Evolutionary conservation across 2,113 vertebrate species (phyloP), one percentile per base, ranked within the genome.

Genomic region (Elephas maximus): DNA sequence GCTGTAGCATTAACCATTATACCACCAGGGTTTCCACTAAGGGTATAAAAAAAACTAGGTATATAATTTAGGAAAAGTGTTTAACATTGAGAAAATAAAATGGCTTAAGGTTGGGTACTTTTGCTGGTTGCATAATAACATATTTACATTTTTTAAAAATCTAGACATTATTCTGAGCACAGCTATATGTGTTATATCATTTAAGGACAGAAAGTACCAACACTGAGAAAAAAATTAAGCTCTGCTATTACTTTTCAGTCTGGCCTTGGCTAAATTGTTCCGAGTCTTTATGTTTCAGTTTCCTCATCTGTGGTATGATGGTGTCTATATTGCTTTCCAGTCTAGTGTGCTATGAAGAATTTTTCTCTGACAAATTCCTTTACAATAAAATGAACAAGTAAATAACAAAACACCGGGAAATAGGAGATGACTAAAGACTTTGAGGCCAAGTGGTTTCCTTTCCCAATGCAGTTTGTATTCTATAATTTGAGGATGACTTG

Each of bases 341-440:
- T 23, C 3, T 51, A 62, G 37, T 11, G 60, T 15, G 20, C 4
- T 82, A 48, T 18, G 18, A 57, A 37, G 17, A 8, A 4, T 41
- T 23, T 37, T 60, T 85, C 51, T 76, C n/a, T 30, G 24, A 74
- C 85, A 14, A 82, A 77, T 73, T 7, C 37, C 23, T 96, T 76
- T 83, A 51, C 84, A 95, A 57, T 69, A 90, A 96, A 96, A 65
- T 53, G 24, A 95, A 15, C 7, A 83, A 33, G 18, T 11, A 33
- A 90, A 45, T 9, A 87, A 33, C 20, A 94, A 84, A 62, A 83
- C 79, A 26, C 7, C 28, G 6, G 12, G 9, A 88, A 33, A 81
- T 1, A 28, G 21, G 45, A 18, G 37, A 17, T 63, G n/a, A 81
- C 8, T 37, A 67, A 90, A 78, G 1, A 45, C 41, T 80, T 26